Conservation (phyloP, 2,888 invertebrate genomes). For the Caenorhabditis zanzibari region DNA sequence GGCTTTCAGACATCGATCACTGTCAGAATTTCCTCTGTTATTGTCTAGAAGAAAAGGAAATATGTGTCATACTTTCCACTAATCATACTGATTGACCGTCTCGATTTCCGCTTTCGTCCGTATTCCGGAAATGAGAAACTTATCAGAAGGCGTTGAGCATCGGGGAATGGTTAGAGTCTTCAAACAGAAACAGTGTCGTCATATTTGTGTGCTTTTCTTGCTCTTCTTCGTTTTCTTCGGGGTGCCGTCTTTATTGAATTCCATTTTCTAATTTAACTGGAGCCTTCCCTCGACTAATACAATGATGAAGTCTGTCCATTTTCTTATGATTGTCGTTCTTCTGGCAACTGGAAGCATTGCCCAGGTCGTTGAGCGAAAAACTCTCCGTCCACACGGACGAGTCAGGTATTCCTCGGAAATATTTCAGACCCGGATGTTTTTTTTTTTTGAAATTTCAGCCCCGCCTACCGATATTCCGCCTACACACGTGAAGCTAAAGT, state of each 20-base stretch:
- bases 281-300: slow-evolving; percentile 13
- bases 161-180: no score
- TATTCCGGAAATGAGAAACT: slow-evolving; percentile 40
- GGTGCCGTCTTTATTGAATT: slow-evolving; percentile 32
- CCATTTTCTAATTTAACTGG: slow-evolving; percentile 38
- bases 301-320: slow-evolving; percentile 26
- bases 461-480: not conserved
- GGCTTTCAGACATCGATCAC: not conserved
- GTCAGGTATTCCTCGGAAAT: slow-evolving; percentile 2
- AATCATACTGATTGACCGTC: slow-evolving; percentile 20
- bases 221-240: not conserved
- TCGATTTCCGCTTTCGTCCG: slow-evolving; percentile 26
- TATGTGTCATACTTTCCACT: slow-evolving; percentile 23
- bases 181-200: slow-evolving; percentile 45
- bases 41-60: not conserved
- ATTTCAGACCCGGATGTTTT: not conserved
- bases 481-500: not conserved
- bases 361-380: not conserved
- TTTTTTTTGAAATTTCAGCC: slow-evolving; percentile 14
- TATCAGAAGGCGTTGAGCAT: not conserved
- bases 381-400: not conserved
- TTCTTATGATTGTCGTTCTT: not conserved
- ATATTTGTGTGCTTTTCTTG: slow-evolving; percentile 23
- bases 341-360: not conserved
- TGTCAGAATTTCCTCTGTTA: not conserved